phyloP scores from a whole-genome alignment of 2,888 invertebrate genomes.

The Caenorhabditis sulstoni region DNA sequence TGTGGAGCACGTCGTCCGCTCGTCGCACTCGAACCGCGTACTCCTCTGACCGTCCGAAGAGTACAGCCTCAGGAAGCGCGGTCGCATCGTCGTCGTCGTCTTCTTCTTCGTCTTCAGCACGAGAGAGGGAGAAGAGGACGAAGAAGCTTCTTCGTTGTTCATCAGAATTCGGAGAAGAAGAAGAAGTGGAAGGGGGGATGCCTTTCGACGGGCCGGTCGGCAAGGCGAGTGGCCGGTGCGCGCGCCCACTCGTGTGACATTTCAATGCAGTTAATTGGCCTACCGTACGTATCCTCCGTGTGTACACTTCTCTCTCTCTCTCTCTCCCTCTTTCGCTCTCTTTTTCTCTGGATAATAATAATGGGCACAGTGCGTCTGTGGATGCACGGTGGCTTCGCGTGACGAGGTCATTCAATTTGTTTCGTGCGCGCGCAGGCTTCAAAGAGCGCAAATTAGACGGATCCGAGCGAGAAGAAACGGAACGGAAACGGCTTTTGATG shows the following conservation, averaged over 20 bases:
- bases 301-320: slow-evolving; percentile 38
- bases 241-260: slow-evolving; percentile 42
- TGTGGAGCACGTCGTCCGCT: slow-evolving; percentile 43
- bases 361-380: slow-evolving; percentile 6
- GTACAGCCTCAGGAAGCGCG: slow-evolving; percentile 52
- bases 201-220: slow-evolving; percentile 10
- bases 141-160: not conserved
- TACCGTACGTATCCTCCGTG: slow-evolving; percentile 17
- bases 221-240: slow-evolving; percentile 7
- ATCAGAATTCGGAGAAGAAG: not conserved
- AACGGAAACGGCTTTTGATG: not conserved
- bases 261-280: slow-evolving; percentile 55
- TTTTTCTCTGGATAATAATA: slow-evolving; percentile 47
- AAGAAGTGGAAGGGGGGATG: slow-evolving; percentile 12
- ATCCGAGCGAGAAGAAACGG: not conserved
- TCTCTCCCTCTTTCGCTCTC: slow-evolving; percentile 18
- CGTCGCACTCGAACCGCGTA: slow-evolving; percentile 48
- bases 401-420: slow-evolving; percentile 53
- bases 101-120: too few relatives aligned
- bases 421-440: slow-evolving; percentile 6
- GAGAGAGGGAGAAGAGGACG: slow-evolving; percentile 4
- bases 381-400: slow-evolving; percentile 26
- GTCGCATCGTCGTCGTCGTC: slow-evolving; percentile 4
- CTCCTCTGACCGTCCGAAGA: slow-evolving; percentile 65
- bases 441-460: slow-evolving; percentile 33